These are phyloP conservation scores for Morpho deidamia DNA, from an alignment of 2,888 invertebrate genomes.

Conservation along the genomic window DNA sequence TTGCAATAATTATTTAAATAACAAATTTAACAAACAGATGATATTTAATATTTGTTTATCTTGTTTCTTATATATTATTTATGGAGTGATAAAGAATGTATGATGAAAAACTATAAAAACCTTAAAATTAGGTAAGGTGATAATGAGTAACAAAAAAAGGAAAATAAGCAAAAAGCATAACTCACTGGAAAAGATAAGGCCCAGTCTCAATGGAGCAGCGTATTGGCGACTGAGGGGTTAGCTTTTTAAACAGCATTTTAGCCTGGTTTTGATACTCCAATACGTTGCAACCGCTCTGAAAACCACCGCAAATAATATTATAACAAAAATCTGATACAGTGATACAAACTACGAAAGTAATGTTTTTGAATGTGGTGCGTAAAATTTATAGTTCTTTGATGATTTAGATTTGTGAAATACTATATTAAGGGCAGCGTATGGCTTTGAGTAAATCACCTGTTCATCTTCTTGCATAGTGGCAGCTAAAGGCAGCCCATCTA, in stretches of 20 bases:
- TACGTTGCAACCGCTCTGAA: constrained; percentile 93
- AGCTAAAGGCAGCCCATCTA: constrained; percentile 96
- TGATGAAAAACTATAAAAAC: too few species aligned
- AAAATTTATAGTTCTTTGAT: not conserved
- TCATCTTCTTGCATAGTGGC: constrained; percentile 99
- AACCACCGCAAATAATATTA: constrained; percentile 56
- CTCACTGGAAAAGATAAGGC: constrained; percentile 98
- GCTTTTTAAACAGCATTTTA: constrained; percentile 97
- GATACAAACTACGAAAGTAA: constrained; percentile 10
- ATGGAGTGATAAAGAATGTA: too few species aligned
- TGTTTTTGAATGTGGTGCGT: not conserved
- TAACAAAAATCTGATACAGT: constrained; percentile 33
- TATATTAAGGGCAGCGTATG: constrained; percentile 10
- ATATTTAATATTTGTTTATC: too few species aligned
- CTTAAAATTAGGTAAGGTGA: too few species aligned
- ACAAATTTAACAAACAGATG: too few species aligned
- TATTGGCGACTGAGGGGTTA: constrained; percentile 92
- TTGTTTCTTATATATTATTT: too few species aligned
- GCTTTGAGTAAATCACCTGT: constrained; percentile 81
- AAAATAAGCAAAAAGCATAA: constrained; percentile 55
- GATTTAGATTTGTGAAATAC: not conserved
- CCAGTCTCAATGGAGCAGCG: constrained; percentile 98
- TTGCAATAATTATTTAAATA: too few species aligned
- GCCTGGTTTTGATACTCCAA: constrained; percentile 99
- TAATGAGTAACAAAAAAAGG: constrained; percentile 24